phyloP scores from a whole-genome alignment of 1,140 invertebrate genomes.

The Trypoxylus dichotomus region DNA sequence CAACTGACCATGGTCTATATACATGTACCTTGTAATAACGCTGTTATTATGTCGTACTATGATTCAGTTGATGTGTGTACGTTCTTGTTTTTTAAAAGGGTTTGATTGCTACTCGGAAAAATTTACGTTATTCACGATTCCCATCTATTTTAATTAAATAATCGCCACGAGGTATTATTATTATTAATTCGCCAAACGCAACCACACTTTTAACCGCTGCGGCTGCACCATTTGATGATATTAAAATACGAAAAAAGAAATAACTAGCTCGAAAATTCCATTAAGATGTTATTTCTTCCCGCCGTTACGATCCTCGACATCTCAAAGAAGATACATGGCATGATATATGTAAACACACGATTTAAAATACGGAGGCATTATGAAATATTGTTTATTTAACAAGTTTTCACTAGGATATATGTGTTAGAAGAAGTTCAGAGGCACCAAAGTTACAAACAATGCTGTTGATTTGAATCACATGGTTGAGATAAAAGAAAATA shows the following conservation, averaged over 20 bases:
- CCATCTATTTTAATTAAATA: neutral
- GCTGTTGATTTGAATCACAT: neutral
- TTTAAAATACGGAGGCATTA: neutral
- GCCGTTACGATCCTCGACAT: neutral
- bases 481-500: neutral
- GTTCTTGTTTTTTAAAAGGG: neutral
- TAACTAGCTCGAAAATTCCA: neutral
- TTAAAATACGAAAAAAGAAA: neutral
- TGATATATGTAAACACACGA: neutral
- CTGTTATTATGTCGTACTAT: constrained; percentile 1
- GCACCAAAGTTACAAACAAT: neutral
- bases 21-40: constrained; percentile 6
- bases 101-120: constrained; percentile 13
- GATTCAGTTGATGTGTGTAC: neutral
- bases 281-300: neutral
- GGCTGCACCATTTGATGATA: neutral
- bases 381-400: neutral
- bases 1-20: constrained; percentile 23
- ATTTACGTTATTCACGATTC: neutral
- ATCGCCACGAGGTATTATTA: neutral
- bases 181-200: neutral
- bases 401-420: neutral
- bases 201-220: neutral
- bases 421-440: neutral
- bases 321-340: neutral